These are phyloP conservation scores for Gyrodactylus salaris DNA, from an alignment of 1,140 invertebrate species.

Conservation along the genomic window DNA sequence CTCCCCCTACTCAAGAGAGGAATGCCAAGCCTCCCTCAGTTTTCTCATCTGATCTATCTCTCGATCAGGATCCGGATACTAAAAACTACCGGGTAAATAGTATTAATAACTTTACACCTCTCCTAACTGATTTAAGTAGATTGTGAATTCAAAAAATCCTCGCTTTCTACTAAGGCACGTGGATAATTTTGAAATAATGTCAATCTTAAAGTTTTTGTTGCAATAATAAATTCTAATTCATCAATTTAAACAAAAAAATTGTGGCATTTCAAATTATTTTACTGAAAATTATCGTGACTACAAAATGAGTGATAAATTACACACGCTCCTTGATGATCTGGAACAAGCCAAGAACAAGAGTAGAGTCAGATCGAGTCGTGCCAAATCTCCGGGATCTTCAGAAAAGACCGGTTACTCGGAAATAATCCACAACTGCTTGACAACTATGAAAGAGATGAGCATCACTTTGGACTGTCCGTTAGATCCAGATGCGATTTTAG, in stretches of 20 bases:
- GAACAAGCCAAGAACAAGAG: too few species aligned
- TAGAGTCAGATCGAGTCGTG: too few species aligned
- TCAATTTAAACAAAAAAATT: not conserved
- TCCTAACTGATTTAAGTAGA: not conserved
- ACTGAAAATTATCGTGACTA: too few species aligned
- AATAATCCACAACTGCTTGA: too few species aligned
- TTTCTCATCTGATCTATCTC: not conserved
- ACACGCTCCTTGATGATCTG: too few species aligned
- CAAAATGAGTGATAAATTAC: too few species aligned
- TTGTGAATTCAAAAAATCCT: not conserved
- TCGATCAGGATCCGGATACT: not conserved
- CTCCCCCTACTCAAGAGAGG: too few species aligned
- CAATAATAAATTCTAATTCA: not conserved
- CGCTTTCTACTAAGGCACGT: not conserved
- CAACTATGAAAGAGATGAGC: too few species aligned
- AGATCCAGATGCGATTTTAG: too few species aligned
- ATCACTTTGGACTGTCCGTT: too few species aligned
- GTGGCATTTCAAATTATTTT: not conserved
- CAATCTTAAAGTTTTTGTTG: not conserved
- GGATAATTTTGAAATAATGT: not conserved
- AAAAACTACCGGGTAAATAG: not conserved
- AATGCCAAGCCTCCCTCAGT: not conserved
- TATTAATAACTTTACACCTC: not conserved
- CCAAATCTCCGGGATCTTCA: too few species aligned
- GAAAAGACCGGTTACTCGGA: too few species aligned